Conservation (phyloP, 2,888 invertebrate genomes). For the Geotrupes spiniger region DNA sequence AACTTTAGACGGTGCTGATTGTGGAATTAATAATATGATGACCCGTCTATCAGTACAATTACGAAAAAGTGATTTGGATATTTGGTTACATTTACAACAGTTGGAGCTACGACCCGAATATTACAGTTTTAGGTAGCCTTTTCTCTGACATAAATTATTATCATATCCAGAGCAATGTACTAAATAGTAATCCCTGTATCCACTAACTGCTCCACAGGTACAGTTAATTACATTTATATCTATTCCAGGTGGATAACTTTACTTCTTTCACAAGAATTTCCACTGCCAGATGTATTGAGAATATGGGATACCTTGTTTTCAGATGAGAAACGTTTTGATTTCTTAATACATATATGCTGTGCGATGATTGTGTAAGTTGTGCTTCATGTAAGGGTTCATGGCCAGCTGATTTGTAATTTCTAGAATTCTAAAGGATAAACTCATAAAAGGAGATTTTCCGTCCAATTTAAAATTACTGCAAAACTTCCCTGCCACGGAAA, state of each 20-base stretch:
- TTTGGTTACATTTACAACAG: slow-evolving; percentile 74
- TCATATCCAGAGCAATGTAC: too few relatives aligned
- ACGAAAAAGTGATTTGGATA: slow-evolving; percentile 69
- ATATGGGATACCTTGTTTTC: slow-evolving; percentile 98
- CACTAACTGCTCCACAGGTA: too few relatives aligned
- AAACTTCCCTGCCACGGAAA: slow-evolving; percentile 87
- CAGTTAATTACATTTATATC: too few relatives aligned
- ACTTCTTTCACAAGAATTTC: slow-evolving; percentile 94
- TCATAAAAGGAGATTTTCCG: slow-evolving; percentile 88
- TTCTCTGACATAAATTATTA: too few relatives aligned
- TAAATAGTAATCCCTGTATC: too few relatives aligned
- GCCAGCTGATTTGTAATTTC: slow-evolving; percentile 6
- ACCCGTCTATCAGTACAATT: slow-evolving; percentile 72
- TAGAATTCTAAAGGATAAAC: slow-evolving; percentile 78
- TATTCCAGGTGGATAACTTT: slow-evolving; percentile 87
- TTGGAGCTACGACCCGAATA: slow-evolving; percentile 93
- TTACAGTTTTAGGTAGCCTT: slow-evolving; percentile 85
- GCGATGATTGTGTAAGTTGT: slow-evolving; percentile 93
- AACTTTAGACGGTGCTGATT: slow-evolving; percentile 87
- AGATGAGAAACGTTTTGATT: slow-evolving; percentile 84
- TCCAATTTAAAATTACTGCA: slow-evolving; percentile 91
- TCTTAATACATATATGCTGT: slow-evolving; percentile 89
- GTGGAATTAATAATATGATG: slow-evolving; percentile 93
- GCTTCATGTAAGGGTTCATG: slow-evolving; percentile 11
- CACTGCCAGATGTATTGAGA: slow-evolving; percentile 92